phyloP scores from a whole-genome alignment of 1,140 invertebrate genomes.

The Procambarus clarkii region DNA sequence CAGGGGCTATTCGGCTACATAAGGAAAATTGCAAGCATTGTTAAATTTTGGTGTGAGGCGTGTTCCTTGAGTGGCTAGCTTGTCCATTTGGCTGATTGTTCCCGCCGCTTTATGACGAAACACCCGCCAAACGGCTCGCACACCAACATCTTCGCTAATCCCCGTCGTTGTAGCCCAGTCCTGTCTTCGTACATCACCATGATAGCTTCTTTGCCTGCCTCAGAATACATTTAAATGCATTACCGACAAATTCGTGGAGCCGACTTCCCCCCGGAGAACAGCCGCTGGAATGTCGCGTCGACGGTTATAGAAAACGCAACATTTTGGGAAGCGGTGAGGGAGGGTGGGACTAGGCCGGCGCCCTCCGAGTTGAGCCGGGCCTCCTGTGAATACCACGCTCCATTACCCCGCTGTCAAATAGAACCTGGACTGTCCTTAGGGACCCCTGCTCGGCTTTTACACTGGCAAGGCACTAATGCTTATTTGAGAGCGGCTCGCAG shows the following conservation, averaged over 20 bases:
- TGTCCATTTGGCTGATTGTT: conserved; percentile 70
- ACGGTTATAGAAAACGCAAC: conserved; percentile 61
- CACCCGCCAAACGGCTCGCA: conserved; percentile 56
- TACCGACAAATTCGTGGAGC: conserved; percentile 27
- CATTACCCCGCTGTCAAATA: conserved; percentile 69
- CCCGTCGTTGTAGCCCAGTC: conserved; percentile 15
- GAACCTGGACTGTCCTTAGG: conserved; percentile 69
- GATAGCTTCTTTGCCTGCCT: conserved; percentile 35
- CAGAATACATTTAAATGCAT: conserved; percentile 57
- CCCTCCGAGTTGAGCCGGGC: conserved; percentile 45
- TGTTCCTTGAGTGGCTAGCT: conserved; percentile 68
- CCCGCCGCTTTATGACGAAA: conserved; percentile 69
- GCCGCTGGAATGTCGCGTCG: conserved; percentile 8
- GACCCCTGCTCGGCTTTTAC: conserved; percentile 67
- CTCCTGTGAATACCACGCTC: conserved; percentile 68
- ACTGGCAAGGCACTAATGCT: conserved; percentile 69
- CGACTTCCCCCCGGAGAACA: conserved; percentile 23
- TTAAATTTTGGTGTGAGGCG: conserved; percentile 69
- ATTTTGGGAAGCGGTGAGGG: conserved; percentile 67
- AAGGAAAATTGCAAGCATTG: conserved; percentile 70
- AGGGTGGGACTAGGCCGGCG: conserved; percentile 54
- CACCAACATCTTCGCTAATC: conserved; percentile 57
- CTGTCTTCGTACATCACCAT: conserved; percentile 8
- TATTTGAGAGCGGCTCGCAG: conserved; percentile 65
- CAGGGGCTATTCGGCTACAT: conserved; percentile 61